Evolutionary conservation across 2,888 invertebrate genomes (phyloP).

Genomic region (Drosophila aldrichi): DNA sequence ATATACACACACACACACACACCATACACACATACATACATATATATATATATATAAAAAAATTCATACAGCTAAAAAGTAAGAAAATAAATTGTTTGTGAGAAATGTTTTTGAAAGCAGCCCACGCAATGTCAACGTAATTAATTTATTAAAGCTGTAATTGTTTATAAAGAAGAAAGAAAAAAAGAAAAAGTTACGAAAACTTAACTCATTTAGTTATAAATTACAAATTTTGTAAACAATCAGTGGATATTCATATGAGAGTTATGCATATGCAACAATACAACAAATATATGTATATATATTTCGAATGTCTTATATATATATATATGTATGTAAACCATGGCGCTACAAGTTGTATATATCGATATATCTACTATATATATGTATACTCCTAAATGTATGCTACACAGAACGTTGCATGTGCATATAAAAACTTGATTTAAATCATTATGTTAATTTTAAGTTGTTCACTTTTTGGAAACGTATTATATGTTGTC

Average conservation of each 20-base stretch:
- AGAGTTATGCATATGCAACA: conserved; percentile 35
- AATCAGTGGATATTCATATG: conserved; percentile 28
- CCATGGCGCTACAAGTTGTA: conserved; percentile 49
- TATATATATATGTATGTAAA: conserved; percentile 25
- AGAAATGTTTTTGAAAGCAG: conserved; percentile 61
- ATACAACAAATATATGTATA: conserved; percentile 2
- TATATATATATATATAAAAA: not conserved
- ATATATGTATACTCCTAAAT: conserved; percentile 31
- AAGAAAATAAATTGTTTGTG: conserved; percentile 42
- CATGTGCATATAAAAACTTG: conserved; percentile 27
- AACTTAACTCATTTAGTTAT: conserved; percentile 53
- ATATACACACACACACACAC: conserved; percentile 37
- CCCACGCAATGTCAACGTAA: conserved; percentile 71
- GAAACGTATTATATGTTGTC: conserved; percentile 73
- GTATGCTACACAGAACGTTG: conserved; percentile 44
- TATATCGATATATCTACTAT: conserved; percentile 40
- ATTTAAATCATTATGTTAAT: conserved; percentile 48
- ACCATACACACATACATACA: conserved; percentile 35
- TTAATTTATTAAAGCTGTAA: conserved; percentile 60
- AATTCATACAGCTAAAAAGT: conserved; percentile 26
- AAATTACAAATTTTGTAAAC: conserved; percentile 34
- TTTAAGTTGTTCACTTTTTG: conserved; percentile 68
- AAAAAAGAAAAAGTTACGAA: conserved; percentile 27
- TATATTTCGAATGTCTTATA: conserved; percentile 45
- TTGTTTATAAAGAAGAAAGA: conserved; percentile 35